Base-by-base conservation (phyloP, 2,888 invertebrate species). In the Gortyna flavago region DNA sequence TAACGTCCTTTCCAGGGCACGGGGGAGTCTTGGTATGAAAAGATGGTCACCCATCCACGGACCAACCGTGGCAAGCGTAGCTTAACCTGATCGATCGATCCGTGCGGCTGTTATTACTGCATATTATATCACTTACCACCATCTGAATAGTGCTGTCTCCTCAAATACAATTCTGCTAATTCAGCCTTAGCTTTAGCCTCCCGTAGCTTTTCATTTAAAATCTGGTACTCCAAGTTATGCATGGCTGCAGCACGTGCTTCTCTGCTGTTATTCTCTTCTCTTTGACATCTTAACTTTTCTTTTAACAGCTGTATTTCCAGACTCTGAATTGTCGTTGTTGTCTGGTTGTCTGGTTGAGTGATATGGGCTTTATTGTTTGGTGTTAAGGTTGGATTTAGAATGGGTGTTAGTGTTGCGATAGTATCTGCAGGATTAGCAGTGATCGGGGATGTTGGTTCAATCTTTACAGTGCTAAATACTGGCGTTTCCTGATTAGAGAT, bases 101-200 rank as follows among this genome's bases (percentile, higher is more conserved):
- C 13, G 44, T 44, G 44, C 44, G 44, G 44, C 13, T 44, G 13
- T 44, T 44, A 13, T 44, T 44, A 41, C 41, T 16, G 11, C 6
- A 57, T 48, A n/a, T n/a, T n/a, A n/a, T 6, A n/a, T 29, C 32
- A 80, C 61, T 9, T 62, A 72, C 61, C 72, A 72, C 84, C 73
- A 5, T 57, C 29, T 54, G 61, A 32, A 54, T 62, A 84, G 7
- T 67, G 18, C 21, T 84, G 81, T 64, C 85, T 70, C n/a, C 32
- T 51, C 25, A 82, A 71, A 29, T 32, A 16, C 59, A 84, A 84
- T 51, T 80, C 85, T 18, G 82, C 82, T 44, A 75, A 32, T 16
- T 75, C 67, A 64, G 82, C 85, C 59, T 85, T 82, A 16, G 82
- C 85, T 61, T 71, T 80, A 21, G 82, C 81, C 62, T 82, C 82